Percentiles rank a stretch among this genome's conserved stretches.
These are phyloP conservation scores for Zaprionus camerounensis DNA, from an alignment of 1,140 invertebrate species.

Conservation along the genomic window DNA sequence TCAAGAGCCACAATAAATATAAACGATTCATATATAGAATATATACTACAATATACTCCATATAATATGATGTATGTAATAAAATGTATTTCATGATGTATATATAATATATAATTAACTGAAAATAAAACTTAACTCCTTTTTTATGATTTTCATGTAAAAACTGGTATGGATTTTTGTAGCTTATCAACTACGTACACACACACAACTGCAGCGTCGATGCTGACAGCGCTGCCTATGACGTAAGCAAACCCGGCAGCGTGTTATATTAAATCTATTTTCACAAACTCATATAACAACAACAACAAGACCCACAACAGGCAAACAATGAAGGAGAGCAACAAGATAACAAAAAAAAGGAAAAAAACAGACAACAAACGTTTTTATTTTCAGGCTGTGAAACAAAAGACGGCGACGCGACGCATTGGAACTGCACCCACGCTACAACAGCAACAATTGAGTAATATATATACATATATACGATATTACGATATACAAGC, in stretches of 20 bases:
- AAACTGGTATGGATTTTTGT: slow-evolving; percentile 57
- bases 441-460: slow-evolving; percentile 28
- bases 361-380: slow-evolving; percentile 36
- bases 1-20: too few species aligned
- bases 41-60: background rate
- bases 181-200: slow-evolving; percentile 59
- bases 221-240: slow-evolving; percentile 46
- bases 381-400: slow-evolving; percentile 52
- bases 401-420: slow-evolving; percentile 53
- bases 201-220: slow-evolving; percentile 18
- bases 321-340: slow-evolving; percentile 31
- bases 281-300: slow-evolving; percentile 45
- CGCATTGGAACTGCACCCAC: slow-evolving; percentile 55
- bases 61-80: background rate
- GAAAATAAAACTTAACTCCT: slow-evolving; percentile 2
- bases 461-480: slow-evolving; percentile 1
- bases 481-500: background rate
- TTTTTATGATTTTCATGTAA: slow-evolving; percentile 40
- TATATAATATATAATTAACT: background rate
- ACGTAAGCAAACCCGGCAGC: slow-evolving; percentile 61
- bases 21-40: too few species aligned
- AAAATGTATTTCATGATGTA: too few species aligned
- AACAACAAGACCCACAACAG: slow-evolving; percentile 42
- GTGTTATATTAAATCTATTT: slow-evolving; percentile 69
- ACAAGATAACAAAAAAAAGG: slow-evolving; percentile 39